phyloP scores from a whole-genome alignment of 2,888 invertebrate species.

The Peribatodes rhomboidaria region DNA sequence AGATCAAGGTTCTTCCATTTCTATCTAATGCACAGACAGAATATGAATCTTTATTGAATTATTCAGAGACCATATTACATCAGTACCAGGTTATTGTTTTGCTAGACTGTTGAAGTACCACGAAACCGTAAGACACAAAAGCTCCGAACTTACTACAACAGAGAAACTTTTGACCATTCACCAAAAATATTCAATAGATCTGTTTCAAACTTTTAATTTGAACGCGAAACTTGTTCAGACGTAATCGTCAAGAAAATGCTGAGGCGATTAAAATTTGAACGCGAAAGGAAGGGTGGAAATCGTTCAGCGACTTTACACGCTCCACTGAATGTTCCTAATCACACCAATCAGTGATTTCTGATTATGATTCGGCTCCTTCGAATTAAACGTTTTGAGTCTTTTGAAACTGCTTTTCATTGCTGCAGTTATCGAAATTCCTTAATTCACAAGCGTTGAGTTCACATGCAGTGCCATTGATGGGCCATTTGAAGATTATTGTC shows the following conservation, averaged over 20 bases:
- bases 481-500: no score
- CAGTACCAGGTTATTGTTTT: no score
- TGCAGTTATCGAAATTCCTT: no score
- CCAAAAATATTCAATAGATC: constrained; percentile 11
- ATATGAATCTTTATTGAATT: no score
- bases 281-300: constrained; percentile 22
- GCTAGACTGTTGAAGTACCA: no score
- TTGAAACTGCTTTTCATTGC: constrained; percentile 2
- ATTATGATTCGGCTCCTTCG: constrained; percentile 16
- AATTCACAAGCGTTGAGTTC: no score
- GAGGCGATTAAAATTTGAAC: constrained; percentile 28
- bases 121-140: no score
- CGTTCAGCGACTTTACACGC: constrained; percentile 30
- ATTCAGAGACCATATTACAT: no score
- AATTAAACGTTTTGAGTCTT: not conserved
- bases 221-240: constrained; percentile 27
- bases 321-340: constrained; percentile 19
- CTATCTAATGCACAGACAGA: no score
- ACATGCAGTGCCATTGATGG: no score
- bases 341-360: constrained; percentile 17
- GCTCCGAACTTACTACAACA: constrained; percentile 11
- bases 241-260: constrained; percentile 42
- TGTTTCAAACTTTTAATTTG: constrained; percentile 35
- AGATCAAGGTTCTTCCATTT: no score
- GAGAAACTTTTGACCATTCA: constrained; percentile 4